phyloP scores from a whole-genome alignment of 2,888 invertebrate genomes.

The Drosophila algonquin region DNA sequence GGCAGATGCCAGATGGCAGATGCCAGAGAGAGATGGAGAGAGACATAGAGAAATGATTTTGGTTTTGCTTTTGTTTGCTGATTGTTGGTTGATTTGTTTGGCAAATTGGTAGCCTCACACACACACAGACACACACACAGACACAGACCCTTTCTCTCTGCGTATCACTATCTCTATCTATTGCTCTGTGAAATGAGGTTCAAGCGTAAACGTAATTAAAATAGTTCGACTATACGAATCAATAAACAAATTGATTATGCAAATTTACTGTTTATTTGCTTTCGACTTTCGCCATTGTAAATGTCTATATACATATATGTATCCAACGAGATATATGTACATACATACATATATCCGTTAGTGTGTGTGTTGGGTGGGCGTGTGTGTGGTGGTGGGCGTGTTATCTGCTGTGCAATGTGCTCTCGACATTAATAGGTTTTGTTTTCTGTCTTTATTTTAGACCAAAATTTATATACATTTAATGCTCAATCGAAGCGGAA shows the following conservation, averaged over 20 bases:
- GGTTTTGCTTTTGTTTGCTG: conserved; percentile 23
- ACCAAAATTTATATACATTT: conserved; percentile 66
- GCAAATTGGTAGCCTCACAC: conserved; percentile 11
- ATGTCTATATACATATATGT: conserved; percentile 12
- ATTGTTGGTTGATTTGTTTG: conserved; percentile 33
- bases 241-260: conserved; percentile 79
- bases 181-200: conserved; percentile 29
- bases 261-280: conserved; percentile 74
- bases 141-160: too few relatives aligned
- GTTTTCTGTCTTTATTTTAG: conserved; percentile 52
- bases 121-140: too few relatives aligned
- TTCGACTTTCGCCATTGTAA: conserved; percentile 51
- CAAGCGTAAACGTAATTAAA: conserved; percentile 70
- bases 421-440: conserved; percentile 71
- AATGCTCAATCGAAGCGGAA: conserved; percentile 75
- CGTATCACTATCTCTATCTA: conserved; percentile 4
- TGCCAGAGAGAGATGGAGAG: background rate
- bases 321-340: background rate
- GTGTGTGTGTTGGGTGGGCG: conserved; percentile 1
- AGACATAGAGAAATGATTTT: conserved; percentile 20
- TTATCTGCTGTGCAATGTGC: conserved; percentile 46
- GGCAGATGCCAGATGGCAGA: background rate
- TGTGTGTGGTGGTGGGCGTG: background rate
- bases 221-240: conserved; percentile 71
- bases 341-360: background rate